phyloP scores from a whole-genome alignment of 2,888 invertebrate genomes.

The Drosophila rubida region DNA sequence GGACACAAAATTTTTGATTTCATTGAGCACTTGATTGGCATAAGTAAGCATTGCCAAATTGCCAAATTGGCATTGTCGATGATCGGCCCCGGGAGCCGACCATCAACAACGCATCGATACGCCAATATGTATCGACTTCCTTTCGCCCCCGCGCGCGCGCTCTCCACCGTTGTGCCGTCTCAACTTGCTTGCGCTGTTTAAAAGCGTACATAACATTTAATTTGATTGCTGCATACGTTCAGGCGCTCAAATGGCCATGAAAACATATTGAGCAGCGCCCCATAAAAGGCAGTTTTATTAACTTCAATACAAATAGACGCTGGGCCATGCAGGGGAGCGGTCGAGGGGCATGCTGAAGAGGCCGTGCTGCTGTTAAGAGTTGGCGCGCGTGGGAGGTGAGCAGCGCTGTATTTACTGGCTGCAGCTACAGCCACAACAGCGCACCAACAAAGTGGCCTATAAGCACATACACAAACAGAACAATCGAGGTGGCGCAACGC shows the following conservation, averaged over 20 bases:
- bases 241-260: slow-evolving; percentile 74
- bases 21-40: slow-evolving; percentile 73
- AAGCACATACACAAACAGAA: slow-evolving; percentile 57
- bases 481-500: slow-evolving; percentile 20
- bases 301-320: slow-evolving; percentile 65
- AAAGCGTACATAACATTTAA: slow-evolving; percentile 77
- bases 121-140: slow-evolving; percentile 3
- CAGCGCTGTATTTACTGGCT: slow-evolving; percentile 16
- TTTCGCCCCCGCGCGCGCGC: not conserved
- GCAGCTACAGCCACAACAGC: slow-evolving; percentile 31
- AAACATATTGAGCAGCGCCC: slow-evolving; percentile 75
- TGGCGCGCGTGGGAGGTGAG: not conserved
- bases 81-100: slow-evolving; percentile 44
- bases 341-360: not conserved
- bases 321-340: not conserved
- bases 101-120: slow-evolving; percentile 10
- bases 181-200: slow-evolving; percentile 36
- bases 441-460: slow-evolving; percentile 68
- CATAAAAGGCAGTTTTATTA: slow-evolving; percentile 78
- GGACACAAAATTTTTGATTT: slow-evolving; percentile 64
- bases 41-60: slow-evolving; percentile 63
- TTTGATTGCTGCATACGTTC: slow-evolving; percentile 76
- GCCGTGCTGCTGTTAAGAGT: not conserved
- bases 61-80: slow-evolving; percentile 58
- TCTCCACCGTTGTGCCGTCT: not conserved